A percentile compares a stretch with the other conserved stretches of the same genome.
These are phyloP conservation scores for Myotis pilosus DNA, from an alignment of 2,797 vertebrate species.

Conservation along the genomic window DNA sequence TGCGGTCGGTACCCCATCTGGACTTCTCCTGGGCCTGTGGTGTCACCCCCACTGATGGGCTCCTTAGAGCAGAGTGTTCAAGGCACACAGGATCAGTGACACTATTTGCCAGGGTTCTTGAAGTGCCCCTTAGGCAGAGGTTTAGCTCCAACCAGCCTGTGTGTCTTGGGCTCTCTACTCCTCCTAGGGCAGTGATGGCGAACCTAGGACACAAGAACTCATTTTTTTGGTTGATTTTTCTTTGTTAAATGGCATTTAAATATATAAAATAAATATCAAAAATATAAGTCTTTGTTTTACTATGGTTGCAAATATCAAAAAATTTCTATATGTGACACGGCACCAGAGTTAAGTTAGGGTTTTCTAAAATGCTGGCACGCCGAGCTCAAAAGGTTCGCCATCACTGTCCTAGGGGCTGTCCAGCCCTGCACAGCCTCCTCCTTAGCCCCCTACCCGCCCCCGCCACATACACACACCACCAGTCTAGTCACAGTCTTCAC, in stretches of 20 bases:
- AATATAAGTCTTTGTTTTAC: too few relatives aligned
- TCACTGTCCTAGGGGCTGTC: not conserved
- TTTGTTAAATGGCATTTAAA: too few relatives aligned
- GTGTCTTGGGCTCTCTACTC: not conserved
- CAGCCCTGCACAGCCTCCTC: not conserved
- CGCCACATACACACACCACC: too few relatives aligned
- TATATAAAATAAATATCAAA: too few relatives aligned
- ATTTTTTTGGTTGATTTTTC: too few relatives aligned
- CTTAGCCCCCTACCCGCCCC: too few relatives aligned
- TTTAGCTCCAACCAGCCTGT: accelerated
- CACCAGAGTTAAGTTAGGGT: too few relatives aligned
- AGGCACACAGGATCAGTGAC: not conserved
- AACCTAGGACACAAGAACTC: too few relatives aligned
- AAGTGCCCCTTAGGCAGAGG: not conserved
- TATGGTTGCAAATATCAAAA: too few relatives aligned
- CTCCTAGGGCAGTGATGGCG: not conserved
- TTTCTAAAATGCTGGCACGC: too few relatives aligned
- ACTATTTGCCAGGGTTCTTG: not conserved
- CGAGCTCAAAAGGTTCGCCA: too few relatives aligned
- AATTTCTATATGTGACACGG: too few relatives aligned
- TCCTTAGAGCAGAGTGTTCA: not conserved
- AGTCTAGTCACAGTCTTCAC: not conserved
- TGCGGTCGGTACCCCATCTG: not conserved
- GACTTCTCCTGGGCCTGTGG: not conserved
- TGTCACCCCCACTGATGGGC: not conserved